Evolutionary conservation across 1,140 invertebrate genomes (phyloP).

Genomic region (Megalonaias nervosa): DNA sequence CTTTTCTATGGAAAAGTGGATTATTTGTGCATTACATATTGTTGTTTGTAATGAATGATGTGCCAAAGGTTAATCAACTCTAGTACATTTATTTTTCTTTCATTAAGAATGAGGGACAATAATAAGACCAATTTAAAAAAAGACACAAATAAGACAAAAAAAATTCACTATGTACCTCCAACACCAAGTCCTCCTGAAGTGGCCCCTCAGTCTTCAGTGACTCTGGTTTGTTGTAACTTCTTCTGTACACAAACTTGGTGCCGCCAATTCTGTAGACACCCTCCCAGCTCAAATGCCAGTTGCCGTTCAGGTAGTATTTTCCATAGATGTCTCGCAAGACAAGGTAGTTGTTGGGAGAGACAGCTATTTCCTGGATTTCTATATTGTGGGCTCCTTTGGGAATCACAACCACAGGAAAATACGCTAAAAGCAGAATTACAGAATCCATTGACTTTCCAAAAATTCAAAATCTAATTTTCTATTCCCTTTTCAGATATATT

Average conservation of each 20-base stretch:
- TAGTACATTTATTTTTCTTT: background rate
- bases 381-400: slow-evolving; percentile 44
- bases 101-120: background rate
- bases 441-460: too few relatives aligned
- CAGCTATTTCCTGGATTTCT: slow-evolving; percentile 26
- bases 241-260: slow-evolving; percentile 72
- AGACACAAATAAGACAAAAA: background rate
- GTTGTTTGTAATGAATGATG: too few relatives aligned
- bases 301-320: slow-evolving; percentile 59
- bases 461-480: too few relatives aligned
- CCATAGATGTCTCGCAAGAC: slow-evolving; percentile 47
- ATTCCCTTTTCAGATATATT: too few relatives aligned
- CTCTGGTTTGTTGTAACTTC: slow-evolving; percentile 69
- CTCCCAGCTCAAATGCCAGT: slow-evolving; percentile 52
- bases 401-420: slow-evolving; percentile 43
- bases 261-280: slow-evolving; percentile 46
- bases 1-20: too few relatives aligned
- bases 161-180: slow-evolving; percentile 71
- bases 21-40: too few relatives aligned
- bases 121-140: background rate
- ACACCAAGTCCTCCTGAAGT: slow-evolving; percentile 73
- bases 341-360: slow-evolving; percentile 44
- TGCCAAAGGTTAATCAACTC: too few relatives aligned
- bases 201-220: slow-evolving; percentile 75
- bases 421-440: slow-evolving; percentile 34